These are phyloP conservation scores for Ectemnius lituratus DNA, from an alignment of 2,888 invertebrate species.

Conservation along the genomic window DNA sequence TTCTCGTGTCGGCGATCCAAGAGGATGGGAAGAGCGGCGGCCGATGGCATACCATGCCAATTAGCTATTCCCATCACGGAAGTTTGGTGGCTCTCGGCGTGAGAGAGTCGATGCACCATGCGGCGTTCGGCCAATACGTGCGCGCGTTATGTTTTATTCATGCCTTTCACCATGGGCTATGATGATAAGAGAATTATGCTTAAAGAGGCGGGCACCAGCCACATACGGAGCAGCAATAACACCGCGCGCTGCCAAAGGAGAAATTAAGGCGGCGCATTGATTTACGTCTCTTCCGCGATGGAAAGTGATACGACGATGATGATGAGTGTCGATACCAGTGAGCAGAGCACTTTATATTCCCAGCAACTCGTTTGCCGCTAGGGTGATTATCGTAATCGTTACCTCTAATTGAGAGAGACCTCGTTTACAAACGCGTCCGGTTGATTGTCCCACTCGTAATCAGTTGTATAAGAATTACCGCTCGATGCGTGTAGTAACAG, in stretches of 20 bases:
- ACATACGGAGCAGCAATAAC: slow-evolving; percentile 27
- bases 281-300: not conserved
- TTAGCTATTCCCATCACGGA: slow-evolving; percentile 53
- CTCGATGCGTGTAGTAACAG: no score
- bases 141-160: slow-evolving; percentile 44
- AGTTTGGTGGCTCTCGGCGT: slow-evolving; percentile 45
- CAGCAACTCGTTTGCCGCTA: no score
- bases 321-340: no score
- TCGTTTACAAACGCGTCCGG: not conserved
- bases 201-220: slow-evolving; percentile 42
- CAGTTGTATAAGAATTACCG: no score
- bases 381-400: no score
- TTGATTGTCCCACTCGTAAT: not conserved
- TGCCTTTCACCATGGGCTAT: slow-evolving; percentile 54
- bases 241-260: slow-evolving; percentile 40
- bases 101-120: slow-evolving; percentile 50
- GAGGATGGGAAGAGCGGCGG: no score
- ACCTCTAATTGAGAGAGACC: no score
- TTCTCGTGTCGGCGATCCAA: no score
- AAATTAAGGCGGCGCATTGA: slow-evolving; percentile 33
- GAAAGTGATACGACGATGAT: not conserved
- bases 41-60: slow-evolving; percentile 51
- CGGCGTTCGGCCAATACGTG: not conserved
- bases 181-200: slow-evolving; percentile 61
- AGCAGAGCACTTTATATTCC: no score